Evolutionary conservation across 2,797 vertebrate species (phyloP), one percentile per base, ranked within the genome.

Genomic region (Mus spretus): DNA sequence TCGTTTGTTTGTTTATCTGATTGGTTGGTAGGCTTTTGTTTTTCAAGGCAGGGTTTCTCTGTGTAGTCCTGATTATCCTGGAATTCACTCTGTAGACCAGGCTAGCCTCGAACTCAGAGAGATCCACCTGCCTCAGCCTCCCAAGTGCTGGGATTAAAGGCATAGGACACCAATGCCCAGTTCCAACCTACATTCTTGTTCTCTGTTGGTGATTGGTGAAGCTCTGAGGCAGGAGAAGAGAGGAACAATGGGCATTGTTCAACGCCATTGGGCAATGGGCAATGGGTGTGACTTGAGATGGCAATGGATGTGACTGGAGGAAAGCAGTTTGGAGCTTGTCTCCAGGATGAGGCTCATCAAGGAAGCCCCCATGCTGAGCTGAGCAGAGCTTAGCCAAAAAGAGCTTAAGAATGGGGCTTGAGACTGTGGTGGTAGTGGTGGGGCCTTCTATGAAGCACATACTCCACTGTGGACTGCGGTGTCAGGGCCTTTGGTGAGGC

Each of bases 281-380:
- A 22, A 53, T 55, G 55, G 55, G 55, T 3, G 2, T 55, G 2
- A 17, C 55, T 55, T 55, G 55, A 55, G 55, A 59, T 6, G 57
- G 59, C 59, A 61, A 26, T 26, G 59, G 24, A 22, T 24, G 50
- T 17, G 3, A 1, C 20, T 15, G 61, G 7, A n/a, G 37, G 89
- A 55, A 50, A 28, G 34, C 47, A 1, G 67, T 0, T 3, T 72
- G 53, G n/a, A 63, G 50, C 4, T 3, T 2, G 7, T 63, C 40
- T 44, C 4, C 1, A 15, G 65, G 17, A 5, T 3, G 65, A 19
- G 13, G 53, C 15, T 3, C 28, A 0, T 53, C 11, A 8, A 6
- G 19, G 22, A 4, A 85, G 37, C 19, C 37, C 44, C 75, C 17
- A 11, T 15, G 88, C 57, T 57, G 47, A 55, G 63, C 31, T 44